Evolutionary conservation across 53 echinoderm and acorn worm genomes (phyloP), one percentile per base, ranked within the genome.

Genomic region (Apostichopus leukothele): DNA sequence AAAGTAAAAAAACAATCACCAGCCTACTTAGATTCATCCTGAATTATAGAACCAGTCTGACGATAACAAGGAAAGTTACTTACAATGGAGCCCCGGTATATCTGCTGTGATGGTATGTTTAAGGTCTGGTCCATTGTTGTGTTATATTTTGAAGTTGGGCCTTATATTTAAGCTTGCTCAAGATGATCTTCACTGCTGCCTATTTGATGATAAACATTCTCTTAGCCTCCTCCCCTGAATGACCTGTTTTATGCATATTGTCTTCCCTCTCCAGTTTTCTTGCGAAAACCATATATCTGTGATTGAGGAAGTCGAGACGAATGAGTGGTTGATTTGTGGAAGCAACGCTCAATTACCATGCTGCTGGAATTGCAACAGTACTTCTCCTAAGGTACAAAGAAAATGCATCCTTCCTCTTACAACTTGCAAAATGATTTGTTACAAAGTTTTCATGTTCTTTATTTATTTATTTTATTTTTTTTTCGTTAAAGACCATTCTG

Each of bases 281-380:
- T 79, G 79, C 51, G 79, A 53, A 53, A 79, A 79, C 16, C 79
- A 79, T 9, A 79, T 79, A 53, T 79, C 79, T 4, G 5, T 79
- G 9, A 53, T 79, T 52, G 79, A 79, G 10, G 51, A 79, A 13
- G 7, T 79, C 16, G 16, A 3, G 8, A 10, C 10, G 10, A 51
- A 51, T 13, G 7, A 39, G 10, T 53, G 51, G 52, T 53, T 79
- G 79, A 53, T 79, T 5, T 79, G 79, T 27, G 79, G 79, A 26
- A 79, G 52, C 39, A 79, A 79, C 51, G 50, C 79, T 50, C 9
- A 0, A 52, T 7, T 51, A 9, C 79, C 79, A 79, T 19, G 50
- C 51, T 79, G 79, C 79, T 79, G 79, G 79, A 79, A 54, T 11
- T 79, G 79, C 50, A 51, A 11, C 12, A 50, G 39, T 39, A 39